Percentiles rank a stretch among this genome's conserved stretches.
Evolutionary conservation across 1,140 invertebrate species (phyloP).

Genomic region (Samia ricini): DNA sequence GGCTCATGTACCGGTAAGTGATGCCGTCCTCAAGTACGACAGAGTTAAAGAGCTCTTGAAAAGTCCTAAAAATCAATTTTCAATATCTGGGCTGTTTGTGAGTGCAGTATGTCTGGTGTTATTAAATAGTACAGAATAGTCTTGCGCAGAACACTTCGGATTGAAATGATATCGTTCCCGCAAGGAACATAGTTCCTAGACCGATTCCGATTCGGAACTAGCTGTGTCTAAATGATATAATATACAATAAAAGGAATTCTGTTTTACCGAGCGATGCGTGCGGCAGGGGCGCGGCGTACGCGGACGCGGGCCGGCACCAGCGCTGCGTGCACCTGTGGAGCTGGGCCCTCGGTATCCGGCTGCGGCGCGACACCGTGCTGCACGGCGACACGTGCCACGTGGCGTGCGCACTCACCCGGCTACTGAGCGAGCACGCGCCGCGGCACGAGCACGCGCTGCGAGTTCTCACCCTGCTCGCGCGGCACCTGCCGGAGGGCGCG

Average conservation of each 20-base stretch:
- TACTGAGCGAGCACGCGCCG: conserved; percentile 87
- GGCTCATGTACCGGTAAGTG: conserved; percentile 76
- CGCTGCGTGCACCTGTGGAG: conserved; percentile 92
- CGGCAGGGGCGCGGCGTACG: conserved; percentile 90
- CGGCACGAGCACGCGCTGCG: conserved; percentile 81
- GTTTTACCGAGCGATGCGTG: too few species aligned
- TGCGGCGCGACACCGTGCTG: conserved; percentile 86
- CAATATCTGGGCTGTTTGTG: too few species aligned
- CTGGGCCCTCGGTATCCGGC: conserved; percentile 87
- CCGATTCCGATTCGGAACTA: too few species aligned
- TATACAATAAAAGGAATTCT: too few species aligned
- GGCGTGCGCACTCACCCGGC: conserved; percentile 87
- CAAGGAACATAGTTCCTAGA: too few species aligned
- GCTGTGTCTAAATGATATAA: too few species aligned
- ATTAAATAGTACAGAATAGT: too few species aligned
- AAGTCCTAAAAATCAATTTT: too few species aligned
- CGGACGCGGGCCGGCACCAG: conserved; percentile 90
- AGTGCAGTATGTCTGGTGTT: too few species aligned
- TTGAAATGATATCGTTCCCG: too few species aligned
- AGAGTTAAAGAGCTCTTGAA: too few species aligned
- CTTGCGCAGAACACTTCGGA: too few species aligned
- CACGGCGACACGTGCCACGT: conserved; percentile 85
- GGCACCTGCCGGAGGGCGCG: conserved; percentile 75
- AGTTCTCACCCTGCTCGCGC: conserved; percentile 83
- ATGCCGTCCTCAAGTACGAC: background rate